Evolutionary conservation across 1,140 invertebrate species (phyloP).

Genomic region (Drosophila auraria): DNA sequence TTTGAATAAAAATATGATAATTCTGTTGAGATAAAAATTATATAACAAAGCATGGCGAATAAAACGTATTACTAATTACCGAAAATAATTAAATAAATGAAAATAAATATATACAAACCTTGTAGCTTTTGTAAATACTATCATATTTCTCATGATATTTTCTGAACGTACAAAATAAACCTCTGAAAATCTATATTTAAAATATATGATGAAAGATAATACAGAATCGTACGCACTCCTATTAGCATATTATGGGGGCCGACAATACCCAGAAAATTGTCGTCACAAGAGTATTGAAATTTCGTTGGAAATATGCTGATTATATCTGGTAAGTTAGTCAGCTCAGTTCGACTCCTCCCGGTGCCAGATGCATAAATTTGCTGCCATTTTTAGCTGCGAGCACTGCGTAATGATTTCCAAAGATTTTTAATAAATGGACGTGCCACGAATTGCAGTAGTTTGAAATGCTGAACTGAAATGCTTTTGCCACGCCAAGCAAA

Average conservation of each 20-base stretch:
- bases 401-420: constrained; percentile 32
- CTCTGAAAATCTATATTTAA: not conserved
- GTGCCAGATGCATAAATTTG: constrained; percentile 34
- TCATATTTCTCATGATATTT: not conserved
- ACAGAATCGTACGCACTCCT: not conserved
- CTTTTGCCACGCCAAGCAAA: constrained; percentile 15
- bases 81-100: not conserved
- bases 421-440: constrained; percentile 52
- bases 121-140: not conserved
- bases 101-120: too few species aligned
- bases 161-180: too few species aligned
- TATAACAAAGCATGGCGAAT: too few species aligned
- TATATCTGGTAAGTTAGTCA: constrained; percentile 13
- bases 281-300: constrained; percentile 32
- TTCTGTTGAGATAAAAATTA: not conserved
- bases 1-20: not conserved
- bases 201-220: not conserved
- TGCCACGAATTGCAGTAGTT: constrained; percentile 11
- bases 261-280: not conserved
- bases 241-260: constrained; percentile 16
- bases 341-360: constrained; percentile 11
- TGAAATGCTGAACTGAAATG: constrained; percentile 31
- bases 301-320: constrained; percentile 34
- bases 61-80: too few species aligned
- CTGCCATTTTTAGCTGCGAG: constrained; percentile 26